Conservation (phyloP, 2,113 vertebrate species). For the Cyanoramphus novaezelandiae region DNA sequence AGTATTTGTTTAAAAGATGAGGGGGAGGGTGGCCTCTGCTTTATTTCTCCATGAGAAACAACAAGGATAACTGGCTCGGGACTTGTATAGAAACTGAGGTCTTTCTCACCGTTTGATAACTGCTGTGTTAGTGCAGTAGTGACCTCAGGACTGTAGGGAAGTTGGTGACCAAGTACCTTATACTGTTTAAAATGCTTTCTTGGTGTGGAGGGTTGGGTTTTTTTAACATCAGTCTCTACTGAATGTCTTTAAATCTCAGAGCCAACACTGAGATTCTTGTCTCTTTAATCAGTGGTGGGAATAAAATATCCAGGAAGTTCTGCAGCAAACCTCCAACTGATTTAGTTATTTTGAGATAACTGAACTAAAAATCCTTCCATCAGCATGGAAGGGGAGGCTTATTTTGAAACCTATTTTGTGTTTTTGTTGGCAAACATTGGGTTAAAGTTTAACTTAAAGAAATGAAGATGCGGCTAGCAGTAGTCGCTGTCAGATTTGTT, state of each 20-base stretch:
- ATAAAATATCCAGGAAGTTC: neutral
- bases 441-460: neutral
- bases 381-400: neutral
- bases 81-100: neutral
- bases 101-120: neutral
- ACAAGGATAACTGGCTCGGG: neutral
- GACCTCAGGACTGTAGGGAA: neutral
- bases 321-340: neutral
- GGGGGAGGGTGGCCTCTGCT: neutral
- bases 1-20: neutral
- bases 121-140: neutral
- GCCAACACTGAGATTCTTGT: neutral
- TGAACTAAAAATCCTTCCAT: neutral
- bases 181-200: neutral
- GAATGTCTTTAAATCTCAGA: neutral
- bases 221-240: neutral
- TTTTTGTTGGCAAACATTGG: neutral
- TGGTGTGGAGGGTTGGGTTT: neutral
- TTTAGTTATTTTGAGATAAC: neutral
- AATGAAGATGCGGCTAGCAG: neutral
- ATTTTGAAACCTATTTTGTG: neutral
- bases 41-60: neutral
- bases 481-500: neutral
- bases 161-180: accelerated
- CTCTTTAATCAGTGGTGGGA: neutral